Base-by-base conservation (phyloP, 2,113 vertebrate genomes). In the Elephantulus edwardii region DNA sequence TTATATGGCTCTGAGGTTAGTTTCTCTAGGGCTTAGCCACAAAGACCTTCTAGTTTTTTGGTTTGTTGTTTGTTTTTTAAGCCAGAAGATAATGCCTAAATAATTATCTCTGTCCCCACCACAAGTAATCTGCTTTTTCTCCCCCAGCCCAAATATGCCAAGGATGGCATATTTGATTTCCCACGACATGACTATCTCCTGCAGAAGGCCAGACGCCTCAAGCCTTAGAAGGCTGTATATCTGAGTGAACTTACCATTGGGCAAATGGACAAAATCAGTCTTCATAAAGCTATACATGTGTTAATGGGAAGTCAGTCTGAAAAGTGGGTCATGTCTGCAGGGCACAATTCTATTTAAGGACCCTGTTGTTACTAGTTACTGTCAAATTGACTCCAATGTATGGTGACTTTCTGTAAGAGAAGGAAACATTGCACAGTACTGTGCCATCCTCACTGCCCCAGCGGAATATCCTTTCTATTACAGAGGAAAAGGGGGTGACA, bases 91-190 rank as follows among this genome's bases (percentile, higher is more conserved):
- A 72, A 1, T 88, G 46, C 54, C 62, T 68, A 86, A 96, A 88
- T 88, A 90, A 94, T 88, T 93, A 90, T 94, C 95, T 96, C 95
- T 94, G 72, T 96, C 54, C 38, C 30, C 44, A 96, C 96, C 96
- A 93, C 94, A 93, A 95, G 93, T 93, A 86, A 91, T 81, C 82
- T 83, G 88, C 82, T 83, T 91, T n/a, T 91, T 86, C 58, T 77
- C 66, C 83, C 42, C 68, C 75, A 1, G 20, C 84, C 66, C 66
- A 58, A 92, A 91, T n/a, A 91, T 66, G 16, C 75, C 52, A 22
- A n/a, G 28, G 78, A 42, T 62, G 92, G 26, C 71, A 5, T 66
- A 71, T 68, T 76, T 74, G 42, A 83, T 83, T 94, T 90, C 85
- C 76, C 85, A 85, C 2, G 58, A 58, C 46, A 48, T 2, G 28